Evolutionary conservation across 2,888 invertebrate genomes (phyloP).

Genomic region (Imbricaverruca yamaguchii): DNA sequence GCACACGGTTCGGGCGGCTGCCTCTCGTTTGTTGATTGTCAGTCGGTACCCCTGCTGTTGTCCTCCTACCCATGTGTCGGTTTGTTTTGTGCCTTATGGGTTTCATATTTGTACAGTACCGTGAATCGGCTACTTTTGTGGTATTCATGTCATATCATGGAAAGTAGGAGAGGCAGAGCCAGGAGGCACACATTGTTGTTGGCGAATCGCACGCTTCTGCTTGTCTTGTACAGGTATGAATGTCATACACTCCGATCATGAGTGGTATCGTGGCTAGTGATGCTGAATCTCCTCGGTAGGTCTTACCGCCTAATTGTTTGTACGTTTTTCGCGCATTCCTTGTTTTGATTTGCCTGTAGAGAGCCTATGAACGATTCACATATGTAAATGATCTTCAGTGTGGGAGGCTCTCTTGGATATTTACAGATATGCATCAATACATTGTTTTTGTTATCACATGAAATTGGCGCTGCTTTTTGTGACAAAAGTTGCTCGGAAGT

Average conservation of each 20-base stretch:
- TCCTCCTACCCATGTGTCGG: neutral
- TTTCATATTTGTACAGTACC: neutral
- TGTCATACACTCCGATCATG: neutral
- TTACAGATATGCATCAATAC: conserved; percentile 26
- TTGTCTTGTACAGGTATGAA: conserved; percentile 4
- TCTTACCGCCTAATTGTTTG: neutral
- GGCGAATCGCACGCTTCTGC: conserved; percentile 2
- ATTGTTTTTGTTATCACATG: conserved; percentile 24
- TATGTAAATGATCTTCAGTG: conserved; percentile 1
- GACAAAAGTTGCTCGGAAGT: too few species aligned
- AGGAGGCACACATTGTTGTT: neutral
- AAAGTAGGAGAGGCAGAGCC: neutral
- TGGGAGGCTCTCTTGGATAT: conserved; percentile 16
- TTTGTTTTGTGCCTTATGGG: conserved; percentile 19
- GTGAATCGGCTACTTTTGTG: neutral
- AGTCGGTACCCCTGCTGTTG: too few species aligned
- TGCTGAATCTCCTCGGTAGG: conserved; percentile 29
- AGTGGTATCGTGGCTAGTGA: neutral
- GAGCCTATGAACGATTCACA: neutral
- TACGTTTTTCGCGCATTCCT: neutral
- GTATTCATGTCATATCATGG: conserved; percentile 18
- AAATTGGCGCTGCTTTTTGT: conserved; percentile 26
- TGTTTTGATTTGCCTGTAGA: neutral
- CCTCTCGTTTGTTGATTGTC: neutral
- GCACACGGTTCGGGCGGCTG: neutral